Conservation (phyloP, 2,888 invertebrate species). For the Athrips mouffetella region DNA sequence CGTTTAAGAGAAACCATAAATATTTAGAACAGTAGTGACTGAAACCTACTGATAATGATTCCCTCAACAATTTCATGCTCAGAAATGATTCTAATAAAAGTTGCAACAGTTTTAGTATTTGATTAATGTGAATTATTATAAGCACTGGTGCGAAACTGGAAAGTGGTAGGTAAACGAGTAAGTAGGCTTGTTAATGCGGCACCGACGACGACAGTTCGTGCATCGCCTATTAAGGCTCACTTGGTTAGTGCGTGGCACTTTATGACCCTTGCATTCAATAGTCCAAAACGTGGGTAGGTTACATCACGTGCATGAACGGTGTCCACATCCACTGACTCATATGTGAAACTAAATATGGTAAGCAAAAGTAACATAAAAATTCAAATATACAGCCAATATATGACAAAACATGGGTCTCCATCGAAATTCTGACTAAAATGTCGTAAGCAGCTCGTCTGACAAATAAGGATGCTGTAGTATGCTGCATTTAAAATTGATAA, state of each 20-base stretch:
- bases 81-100: neutral
- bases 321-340: constrained; percentile 42
- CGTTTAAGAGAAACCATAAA: too few relatives aligned
- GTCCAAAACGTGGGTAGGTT: constrained; percentile 50
- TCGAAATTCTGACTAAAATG: too few relatives aligned
- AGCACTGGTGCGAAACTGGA: constrained; percentile 43
- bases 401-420: too few relatives aligned
- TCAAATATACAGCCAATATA: constrained; percentile 16
- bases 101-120: constrained; percentile 16
- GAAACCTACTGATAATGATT: too few relatives aligned
- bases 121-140: constrained; percentile 24
- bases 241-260: too few relatives aligned
- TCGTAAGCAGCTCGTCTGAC: neutral
- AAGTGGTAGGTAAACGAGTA: constrained; percentile 46
- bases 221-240: constrained; percentile 64
- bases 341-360: constrained; percentile 17
- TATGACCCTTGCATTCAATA: too few relatives aligned
- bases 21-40: neutral
- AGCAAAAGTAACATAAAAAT: constrained; percentile 31
- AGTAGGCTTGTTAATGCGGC: constrained; percentile 49
- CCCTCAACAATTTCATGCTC: too few relatives aligned
- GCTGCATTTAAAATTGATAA: too few relatives aligned
- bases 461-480: neutral
- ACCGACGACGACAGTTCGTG: constrained; percentile 46
- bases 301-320: constrained; percentile 44